These are phyloP conservation scores for Thamnophis sirtalis DNA, from an alignment of 2,113 vertebrate species.

Conservation along the genomic window DNA sequence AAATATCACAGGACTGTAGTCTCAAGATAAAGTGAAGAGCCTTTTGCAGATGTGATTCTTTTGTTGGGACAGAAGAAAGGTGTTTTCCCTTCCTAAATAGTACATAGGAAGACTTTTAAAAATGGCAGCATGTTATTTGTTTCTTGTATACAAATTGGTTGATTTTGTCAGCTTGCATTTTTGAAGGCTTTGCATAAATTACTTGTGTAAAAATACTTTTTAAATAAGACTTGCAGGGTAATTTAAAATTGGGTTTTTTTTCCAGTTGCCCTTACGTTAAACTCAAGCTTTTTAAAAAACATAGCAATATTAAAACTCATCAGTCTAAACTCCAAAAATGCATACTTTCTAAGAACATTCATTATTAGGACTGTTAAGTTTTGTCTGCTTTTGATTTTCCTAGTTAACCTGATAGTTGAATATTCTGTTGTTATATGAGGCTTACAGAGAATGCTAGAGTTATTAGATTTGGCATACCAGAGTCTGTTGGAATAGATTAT, in stretches of 20 bases:
- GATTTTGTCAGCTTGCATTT: background rate
- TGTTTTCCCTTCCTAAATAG: slow-evolving; percentile 15
- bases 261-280: background rate
- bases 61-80: slow-evolving; percentile 45
- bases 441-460: background rate
- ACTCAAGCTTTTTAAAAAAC: background rate
- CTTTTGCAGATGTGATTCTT: slow-evolving; percentile 41
- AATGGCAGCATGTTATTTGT: slow-evolving; percentile 8
- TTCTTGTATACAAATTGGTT: background rate
- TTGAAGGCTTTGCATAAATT: background rate
- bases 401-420: background rate
- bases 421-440: background rate
- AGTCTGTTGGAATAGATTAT: background rate
- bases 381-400: background rate
- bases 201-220: background rate
- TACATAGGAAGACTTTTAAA: slow-evolving; percentile 24
- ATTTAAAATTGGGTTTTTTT: background rate
- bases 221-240: background rate
- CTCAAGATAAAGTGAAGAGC: slow-evolving; percentile 56
- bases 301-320: background rate
- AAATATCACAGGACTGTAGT: slow-evolving; percentile 55
- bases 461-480: background rate
- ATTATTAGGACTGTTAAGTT: background rate
- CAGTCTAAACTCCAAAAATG: slow-evolving; percentile 14
- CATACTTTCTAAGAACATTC: background rate